Evolutionary conservation across 2,113 vertebrate genomes (phyloP).

Genomic region (Fulica atra): DNA sequence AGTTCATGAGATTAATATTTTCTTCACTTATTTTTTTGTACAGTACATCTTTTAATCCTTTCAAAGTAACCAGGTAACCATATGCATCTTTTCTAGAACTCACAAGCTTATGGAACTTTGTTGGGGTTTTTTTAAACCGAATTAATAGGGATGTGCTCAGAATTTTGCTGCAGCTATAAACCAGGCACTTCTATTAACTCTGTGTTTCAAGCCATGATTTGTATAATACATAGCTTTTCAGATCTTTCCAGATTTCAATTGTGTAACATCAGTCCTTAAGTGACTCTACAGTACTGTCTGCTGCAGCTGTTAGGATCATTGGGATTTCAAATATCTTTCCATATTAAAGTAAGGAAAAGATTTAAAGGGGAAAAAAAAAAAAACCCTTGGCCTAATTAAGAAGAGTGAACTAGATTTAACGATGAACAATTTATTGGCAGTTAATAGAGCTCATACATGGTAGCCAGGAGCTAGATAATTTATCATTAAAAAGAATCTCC

Average conservation of each 20-base stretch:
- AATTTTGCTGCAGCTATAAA: not conserved
- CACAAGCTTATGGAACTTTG: not conserved
- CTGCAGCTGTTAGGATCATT: slow-evolving; percentile 30
- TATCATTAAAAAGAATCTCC: slow-evolving; percentile 76
- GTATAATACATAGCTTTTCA: slow-evolving; percentile 11
- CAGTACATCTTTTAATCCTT: not conserved
- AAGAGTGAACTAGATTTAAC: slow-evolving; percentile 78
- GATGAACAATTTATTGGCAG: slow-evolving; percentile 79
- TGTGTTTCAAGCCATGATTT: slow-evolving; percentile 20
- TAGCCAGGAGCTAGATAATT: slow-evolving; percentile 81
- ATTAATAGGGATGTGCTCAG: not conserved
- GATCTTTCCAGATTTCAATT: slow-evolving; percentile 28
- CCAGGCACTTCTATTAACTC: not conserved
- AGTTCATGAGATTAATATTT: not conserved
- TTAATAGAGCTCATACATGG: slow-evolving; percentile 76
- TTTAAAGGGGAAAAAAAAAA: slow-evolving; percentile 63
- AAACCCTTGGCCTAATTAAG: slow-evolving; percentile 77
- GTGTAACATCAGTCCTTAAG: slow-evolving; percentile 13
- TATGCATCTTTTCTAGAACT: not conserved
- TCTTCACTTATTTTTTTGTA: not conserved
- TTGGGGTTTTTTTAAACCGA: not conserved
- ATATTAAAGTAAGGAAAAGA: slow-evolving; percentile 31
- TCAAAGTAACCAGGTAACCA: not conserved
- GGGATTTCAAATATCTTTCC: slow-evolving; percentile 58
- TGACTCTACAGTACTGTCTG: slow-evolving; percentile 9